Percentiles rank a stretch among this genome's conserved stretches.
Evolutionary conservation across 2,888 invertebrate species (phyloP).

Genomic region (Chydorus sphaericus): DNA sequence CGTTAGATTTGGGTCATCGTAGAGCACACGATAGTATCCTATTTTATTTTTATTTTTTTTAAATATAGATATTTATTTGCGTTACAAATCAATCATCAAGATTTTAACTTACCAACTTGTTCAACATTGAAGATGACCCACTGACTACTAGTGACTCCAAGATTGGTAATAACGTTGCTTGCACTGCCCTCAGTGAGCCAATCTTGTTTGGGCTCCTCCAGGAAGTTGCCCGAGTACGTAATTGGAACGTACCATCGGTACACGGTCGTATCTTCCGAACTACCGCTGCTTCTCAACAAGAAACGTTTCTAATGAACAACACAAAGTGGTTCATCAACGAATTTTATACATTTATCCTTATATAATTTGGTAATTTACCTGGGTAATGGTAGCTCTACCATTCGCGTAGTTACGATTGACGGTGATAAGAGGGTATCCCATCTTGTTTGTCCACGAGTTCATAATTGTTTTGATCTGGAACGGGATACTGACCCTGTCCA

Average conservation of each 20-base stretch:
- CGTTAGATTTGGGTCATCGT: constrained; percentile 20
- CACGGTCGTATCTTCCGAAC: background rate
- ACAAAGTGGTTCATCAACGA: background rate
- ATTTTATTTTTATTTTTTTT: background rate
- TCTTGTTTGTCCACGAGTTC: constrained; percentile 13
- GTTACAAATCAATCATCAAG: background rate
- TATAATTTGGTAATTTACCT: constrained; percentile 13
- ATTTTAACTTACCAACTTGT: constrained; percentile 23
- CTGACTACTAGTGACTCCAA: constrained; percentile 25
- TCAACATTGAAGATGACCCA: constrained; percentile 24
- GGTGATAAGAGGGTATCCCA: constrained; percentile 10
- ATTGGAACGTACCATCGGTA: constrained; percentile 14
- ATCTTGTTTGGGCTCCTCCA: too few relatives aligned
- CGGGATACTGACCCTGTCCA: constrained; percentile 16
- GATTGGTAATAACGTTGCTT: constrained; percentile 31
- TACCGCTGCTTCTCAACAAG: constrained; percentile 2
- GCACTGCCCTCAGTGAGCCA: background rate
- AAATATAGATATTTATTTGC: too few relatives aligned
- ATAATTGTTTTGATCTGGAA: constrained; percentile 37
- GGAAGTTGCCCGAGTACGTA: constrained; percentile 8
- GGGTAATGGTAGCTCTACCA: background rate
- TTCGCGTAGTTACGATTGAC: constrained; percentile 19
- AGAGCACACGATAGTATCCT: constrained; percentile 26
- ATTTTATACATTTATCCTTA: background rate
- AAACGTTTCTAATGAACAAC: background rate